Percentiles rank a stretch among this genome's conserved stretches.
Evolutionary conservation across 2,888 invertebrate genomes (phyloP).

Genomic region (Rosalia funebris): DNA sequence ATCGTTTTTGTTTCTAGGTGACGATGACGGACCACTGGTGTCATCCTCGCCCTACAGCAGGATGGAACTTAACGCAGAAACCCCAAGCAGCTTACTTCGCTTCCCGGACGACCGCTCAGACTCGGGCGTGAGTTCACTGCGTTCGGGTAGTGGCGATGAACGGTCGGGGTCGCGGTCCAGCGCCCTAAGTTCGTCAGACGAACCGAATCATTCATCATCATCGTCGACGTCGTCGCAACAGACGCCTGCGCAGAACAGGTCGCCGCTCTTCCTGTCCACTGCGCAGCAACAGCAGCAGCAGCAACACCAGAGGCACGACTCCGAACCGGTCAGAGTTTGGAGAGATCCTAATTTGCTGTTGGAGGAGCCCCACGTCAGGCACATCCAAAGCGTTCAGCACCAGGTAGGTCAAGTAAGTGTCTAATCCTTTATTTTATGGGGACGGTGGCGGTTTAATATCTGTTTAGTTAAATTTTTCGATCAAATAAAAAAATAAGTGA

Average conservation of each 20-base stretch:
- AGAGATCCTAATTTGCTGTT: constrained; percentile 68
- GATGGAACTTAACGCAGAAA: constrained; percentile 62
- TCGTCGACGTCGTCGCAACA: constrained; percentile 30
- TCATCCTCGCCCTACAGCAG: constrained; percentile 60
- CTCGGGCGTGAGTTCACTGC: constrained; percentile 77
- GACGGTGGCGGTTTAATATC: neutral
- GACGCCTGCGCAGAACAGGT: constrained; percentile 47
- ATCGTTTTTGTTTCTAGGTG: constrained; percentile 50
- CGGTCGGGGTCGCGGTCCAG: constrained; percentile 80
- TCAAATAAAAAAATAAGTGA: no score
- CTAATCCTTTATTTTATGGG: neutral
- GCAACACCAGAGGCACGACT: constrained; percentile 30
- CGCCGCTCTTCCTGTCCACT: constrained; percentile 56
- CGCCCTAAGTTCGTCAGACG: constrained; percentile 79
- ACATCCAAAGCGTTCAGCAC: constrained; percentile 66
- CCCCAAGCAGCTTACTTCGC: constrained; percentile 38
- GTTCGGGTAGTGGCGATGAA: constrained; percentile 78
- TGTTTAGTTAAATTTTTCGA: no score
- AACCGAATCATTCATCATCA: constrained; percentile 65
- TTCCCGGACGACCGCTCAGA: constrained; percentile 63
- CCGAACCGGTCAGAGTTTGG: constrained; percentile 66
- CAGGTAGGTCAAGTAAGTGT: constrained; percentile 39
- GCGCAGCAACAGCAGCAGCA: constrained; percentile 24
- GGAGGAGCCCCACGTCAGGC: constrained; percentile 67
- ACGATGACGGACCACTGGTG: constrained; percentile 64